Evolutionary conservation across 2,888 invertebrate genomes (phyloP).

Genomic region (Eutolmus rufibarbis): DNA sequence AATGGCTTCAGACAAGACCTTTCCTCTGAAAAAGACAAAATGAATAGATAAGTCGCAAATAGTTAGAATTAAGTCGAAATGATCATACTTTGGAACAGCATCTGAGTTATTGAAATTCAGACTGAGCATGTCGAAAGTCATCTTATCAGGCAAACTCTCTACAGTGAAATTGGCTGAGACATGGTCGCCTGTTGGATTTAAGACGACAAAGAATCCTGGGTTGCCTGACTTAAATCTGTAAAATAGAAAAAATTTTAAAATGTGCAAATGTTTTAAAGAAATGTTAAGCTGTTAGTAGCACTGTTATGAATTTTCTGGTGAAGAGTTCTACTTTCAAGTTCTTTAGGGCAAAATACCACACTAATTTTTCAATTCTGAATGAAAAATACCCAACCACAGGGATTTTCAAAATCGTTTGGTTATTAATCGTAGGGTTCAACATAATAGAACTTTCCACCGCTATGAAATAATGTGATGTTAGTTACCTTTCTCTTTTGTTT

Average conservation of each 20-base stretch:
- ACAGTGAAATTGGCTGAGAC: conserved; percentile 67
- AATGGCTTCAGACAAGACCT: conserved; percentile 66
- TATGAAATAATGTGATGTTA: neutral
- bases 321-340: neutral
- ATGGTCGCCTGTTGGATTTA: conserved; percentile 68
- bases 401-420: too few relatives aligned
- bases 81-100: conserved; percentile 52
- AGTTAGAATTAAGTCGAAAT: neutral
- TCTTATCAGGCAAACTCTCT: conserved; percentile 66
- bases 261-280: neutral
- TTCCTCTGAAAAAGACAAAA: conserved; percentile 64
- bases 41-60: neutral
- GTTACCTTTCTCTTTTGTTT: conserved; percentile 43
- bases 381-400: too few relatives aligned
- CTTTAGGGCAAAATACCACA: neutral
- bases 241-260: conserved; percentile 38
- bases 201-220: conserved; percentile 77
- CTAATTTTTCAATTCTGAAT: too few relatives aligned
- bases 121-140: conserved; percentile 70
- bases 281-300: neutral
- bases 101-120: conserved; percentile 62
- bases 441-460: neutral
- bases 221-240: conserved; percentile 75
- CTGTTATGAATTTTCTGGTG: neutral
- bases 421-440: neutral